A percentile compares a stretch with the other conserved stretches of the same genome.
These are phyloP conservation scores for Bubo bubo DNA, from an alignment of 2,113 vertebrate species.

Conservation along the genomic window DNA sequence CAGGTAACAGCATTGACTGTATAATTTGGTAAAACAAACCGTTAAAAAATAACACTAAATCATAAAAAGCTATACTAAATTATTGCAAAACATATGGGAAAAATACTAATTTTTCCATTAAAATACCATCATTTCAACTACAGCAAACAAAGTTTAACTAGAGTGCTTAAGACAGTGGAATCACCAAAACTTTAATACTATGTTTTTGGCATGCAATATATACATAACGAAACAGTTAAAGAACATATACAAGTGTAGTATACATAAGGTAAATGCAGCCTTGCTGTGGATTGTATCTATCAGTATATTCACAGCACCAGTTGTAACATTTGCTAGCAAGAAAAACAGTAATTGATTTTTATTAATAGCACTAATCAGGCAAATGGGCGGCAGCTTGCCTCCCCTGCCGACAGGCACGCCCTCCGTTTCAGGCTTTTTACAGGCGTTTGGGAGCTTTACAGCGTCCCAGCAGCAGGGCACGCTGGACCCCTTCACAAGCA, in stretches of 20 bases:
- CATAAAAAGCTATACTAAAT: not conserved
- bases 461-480: conserved; percentile 84
- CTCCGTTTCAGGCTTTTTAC: not conserved
- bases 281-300: conserved; percentile 85
- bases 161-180: not conserved
- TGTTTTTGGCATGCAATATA: conserved; percentile 80
- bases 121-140: not conserved
- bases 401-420: not conserved
- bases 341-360: conserved; percentile 93
- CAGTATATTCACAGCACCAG: conserved; percentile 85
- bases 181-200: conserved; percentile 91
- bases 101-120: not conserved
- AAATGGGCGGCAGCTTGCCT: conserved; percentile 44
- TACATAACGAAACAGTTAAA: conserved; percentile 81
- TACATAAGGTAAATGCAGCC: conserved; percentile 70
- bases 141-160: not conserved
- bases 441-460: not conserved
- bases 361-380: conserved; percentile 88
- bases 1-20: not conserved
- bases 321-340: conserved; percentile 89
- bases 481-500: conserved; percentile 68
- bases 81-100: not conserved
- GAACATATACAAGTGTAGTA: conserved; percentile 89
- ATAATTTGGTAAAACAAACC: not conserved
- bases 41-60: not conserved